Conservation (phyloP, 2,888 invertebrate species). For the Meiosimyza platycephala region DNA sequence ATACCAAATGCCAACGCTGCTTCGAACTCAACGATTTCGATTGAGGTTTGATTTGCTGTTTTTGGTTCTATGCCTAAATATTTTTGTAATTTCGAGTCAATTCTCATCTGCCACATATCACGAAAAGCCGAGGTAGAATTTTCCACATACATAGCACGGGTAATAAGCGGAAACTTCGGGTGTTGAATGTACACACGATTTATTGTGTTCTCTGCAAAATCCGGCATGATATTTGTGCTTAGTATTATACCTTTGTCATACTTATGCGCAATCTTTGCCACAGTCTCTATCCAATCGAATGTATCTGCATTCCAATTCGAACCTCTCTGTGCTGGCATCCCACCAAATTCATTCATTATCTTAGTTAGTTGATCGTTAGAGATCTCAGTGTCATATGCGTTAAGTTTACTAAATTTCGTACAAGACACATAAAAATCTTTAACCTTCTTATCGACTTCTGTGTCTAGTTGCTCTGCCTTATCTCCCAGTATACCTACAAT, state of each 20-base stretch:
- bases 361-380: slow-evolving; percentile 25
- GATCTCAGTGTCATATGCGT: neutral
- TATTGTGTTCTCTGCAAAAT: slow-evolving; percentile 28
- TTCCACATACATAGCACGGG: slow-evolving; percentile 47
- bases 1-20: slow-evolving; percentile 30
- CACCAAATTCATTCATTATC: slow-evolving; percentile 36
- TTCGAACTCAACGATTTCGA: slow-evolving; percentile 40
- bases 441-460: slow-evolving; percentile 32
- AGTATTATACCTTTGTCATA: slow-evolving; percentile 40
- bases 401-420: slow-evolving; percentile 15
- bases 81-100: slow-evolving; percentile 38
- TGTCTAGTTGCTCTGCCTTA: neutral
- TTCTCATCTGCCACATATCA: neutral
- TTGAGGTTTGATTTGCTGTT: slow-evolving; percentile 42
- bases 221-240: slow-evolving; percentile 33
- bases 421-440: slow-evolving; percentile 45
- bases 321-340: slow-evolving; percentile 39
- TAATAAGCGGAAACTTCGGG: slow-evolving; percentile 45
- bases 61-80: slow-evolving; percentile 46
- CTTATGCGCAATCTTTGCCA: slow-evolving; percentile 34
- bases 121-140: slow-evolving; percentile 30
- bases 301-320: slow-evolving; percentile 32
- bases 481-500: neutral
- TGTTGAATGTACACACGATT: slow-evolving; percentile 40
- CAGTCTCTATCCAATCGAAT: slow-evolving; percentile 42